Percentiles rank a stretch among this genome's conserved stretches.
phyloP scores from a whole-genome alignment of 2,888 invertebrate species.

The Laspeyria flexula region DNA sequence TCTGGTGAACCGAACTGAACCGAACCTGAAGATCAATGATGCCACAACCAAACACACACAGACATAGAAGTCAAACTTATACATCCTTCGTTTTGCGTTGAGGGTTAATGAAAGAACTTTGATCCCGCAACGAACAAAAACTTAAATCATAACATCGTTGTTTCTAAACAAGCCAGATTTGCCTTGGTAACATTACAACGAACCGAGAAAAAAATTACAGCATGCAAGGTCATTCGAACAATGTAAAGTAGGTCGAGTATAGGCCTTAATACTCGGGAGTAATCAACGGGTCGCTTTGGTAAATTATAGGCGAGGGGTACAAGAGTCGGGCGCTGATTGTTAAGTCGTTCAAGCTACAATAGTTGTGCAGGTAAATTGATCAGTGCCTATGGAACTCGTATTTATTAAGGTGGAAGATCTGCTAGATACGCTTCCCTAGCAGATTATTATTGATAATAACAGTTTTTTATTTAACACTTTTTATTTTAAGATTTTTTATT shows the following conservation, averaged over 20 bases:
- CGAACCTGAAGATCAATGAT: too few relatives aligned
- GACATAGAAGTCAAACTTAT: too few relatives aligned
- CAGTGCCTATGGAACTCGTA: neutral
- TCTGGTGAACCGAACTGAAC: too few relatives aligned
- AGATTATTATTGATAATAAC: too few relatives aligned
- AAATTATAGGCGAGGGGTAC: conserved; percentile 28
- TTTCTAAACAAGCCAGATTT: too few relatives aligned
- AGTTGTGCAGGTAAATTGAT: neutral
- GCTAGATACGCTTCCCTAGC: neutral
- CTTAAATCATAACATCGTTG: neutral
- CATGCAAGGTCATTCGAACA: conserved; percentile 24
- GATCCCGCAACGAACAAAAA: too few relatives aligned
- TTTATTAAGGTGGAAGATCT: neutral
- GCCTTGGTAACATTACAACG: conserved; percentile 10
- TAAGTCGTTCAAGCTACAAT: conserved; percentile 3
- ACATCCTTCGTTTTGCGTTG: too few relatives aligned
- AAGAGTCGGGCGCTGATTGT: conserved; percentile 4
- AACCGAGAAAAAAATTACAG: conserved; percentile 16
- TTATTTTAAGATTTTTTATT: too few relatives aligned
- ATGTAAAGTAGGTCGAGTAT: conserved; percentile 39
- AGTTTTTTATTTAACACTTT: too few relatives aligned
- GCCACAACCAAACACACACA: too few relatives aligned
- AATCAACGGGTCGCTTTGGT: conserved; percentile 36
- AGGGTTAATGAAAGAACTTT: too few relatives aligned
- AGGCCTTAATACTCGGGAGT: conserved; percentile 21